These are phyloP conservation scores for Coregonus suidteri DNA, from an alignment of 2,797 vertebrate species.

Conservation along the genomic window DNA sequence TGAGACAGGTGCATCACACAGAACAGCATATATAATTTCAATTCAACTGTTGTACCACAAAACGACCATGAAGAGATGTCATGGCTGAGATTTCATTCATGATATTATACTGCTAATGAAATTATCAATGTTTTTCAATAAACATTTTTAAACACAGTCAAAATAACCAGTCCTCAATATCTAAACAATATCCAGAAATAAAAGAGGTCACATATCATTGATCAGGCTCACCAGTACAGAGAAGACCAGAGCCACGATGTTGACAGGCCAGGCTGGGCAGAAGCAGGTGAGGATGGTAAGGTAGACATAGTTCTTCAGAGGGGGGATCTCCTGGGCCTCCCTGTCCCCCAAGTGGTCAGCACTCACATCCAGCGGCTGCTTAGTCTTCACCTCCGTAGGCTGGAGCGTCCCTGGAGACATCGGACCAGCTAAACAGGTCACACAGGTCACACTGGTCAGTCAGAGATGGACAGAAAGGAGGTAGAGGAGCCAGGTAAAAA, in stretches of 20 bases:
- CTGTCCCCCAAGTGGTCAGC: conserved; percentile 35
- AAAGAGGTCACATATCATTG: not conserved
- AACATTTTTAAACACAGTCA: not conserved
- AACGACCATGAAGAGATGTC: not conserved
- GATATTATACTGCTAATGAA: not conserved
- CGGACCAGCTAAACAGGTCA: conserved; percentile 31
- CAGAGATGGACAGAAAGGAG: conserved; percentile 33
- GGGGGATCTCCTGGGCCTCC: conserved; percentile 62
- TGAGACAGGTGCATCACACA: conserved; percentile 15
- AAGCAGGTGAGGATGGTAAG: conserved; percentile 84
- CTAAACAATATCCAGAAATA: not conserved
- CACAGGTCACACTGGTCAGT: conserved; percentile 22
- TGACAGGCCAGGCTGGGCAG: conserved; percentile 85
- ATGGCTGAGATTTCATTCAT: not conserved
- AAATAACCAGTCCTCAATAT: not conserved
- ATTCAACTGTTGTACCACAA: not conserved
- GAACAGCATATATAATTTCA: not conserved
- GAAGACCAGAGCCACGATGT: conserved; percentile 84
- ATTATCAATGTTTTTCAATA: not conserved
- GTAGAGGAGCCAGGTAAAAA: conserved; percentile 26
- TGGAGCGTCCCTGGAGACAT: conserved; percentile 42
- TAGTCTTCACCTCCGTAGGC: conserved; percentile 45
- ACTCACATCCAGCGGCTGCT: conserved; percentile 36
- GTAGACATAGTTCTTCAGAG: conserved; percentile 77
- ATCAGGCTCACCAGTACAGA: conserved; percentile 82